A percentile compares a stretch with the other conserved stretches of the same genome.
phyloP scores from a whole-genome alignment of 2,888 invertebrate species.

The Aphelenchoides bicaudatus region DNA sequence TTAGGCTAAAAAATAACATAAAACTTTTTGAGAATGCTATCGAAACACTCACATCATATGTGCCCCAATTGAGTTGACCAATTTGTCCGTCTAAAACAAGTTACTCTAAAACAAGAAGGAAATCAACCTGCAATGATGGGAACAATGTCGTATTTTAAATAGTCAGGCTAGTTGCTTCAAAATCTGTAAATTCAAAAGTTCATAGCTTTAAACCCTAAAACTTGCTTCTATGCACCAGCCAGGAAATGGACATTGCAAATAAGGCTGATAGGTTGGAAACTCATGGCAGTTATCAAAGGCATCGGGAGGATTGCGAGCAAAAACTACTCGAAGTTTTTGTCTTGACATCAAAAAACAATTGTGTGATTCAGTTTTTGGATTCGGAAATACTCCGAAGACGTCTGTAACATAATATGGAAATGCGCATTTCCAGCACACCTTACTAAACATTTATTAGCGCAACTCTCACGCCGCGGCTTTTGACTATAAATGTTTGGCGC shows the following conservation, averaged over 20 bases:
- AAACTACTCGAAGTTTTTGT: conserved; percentile 21
- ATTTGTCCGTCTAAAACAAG: not conserved
- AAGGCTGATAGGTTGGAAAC: conserved; percentile 27
- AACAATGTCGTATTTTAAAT: conserved; percentile 24
- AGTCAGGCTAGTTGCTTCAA: conserved; percentile 20
- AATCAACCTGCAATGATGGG: conserved; percentile 14
- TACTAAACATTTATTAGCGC: too few relatives aligned
- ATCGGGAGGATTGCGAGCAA: conserved; percentile 29
- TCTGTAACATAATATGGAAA: too few relatives aligned
- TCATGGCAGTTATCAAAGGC: conserved; percentile 28
- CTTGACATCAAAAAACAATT: not conserved
- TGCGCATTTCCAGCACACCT: too few relatives aligned
- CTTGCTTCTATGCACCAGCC: conserved; percentile 32
- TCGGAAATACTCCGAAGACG: too few relatives aligned
- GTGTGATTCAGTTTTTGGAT: too few relatives aligned
- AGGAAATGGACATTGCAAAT: conserved; percentile 29
- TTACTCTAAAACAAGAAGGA: too few relatives aligned
- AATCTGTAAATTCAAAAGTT: conserved; percentile 14
- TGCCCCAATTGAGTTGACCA: conserved; percentile 31
- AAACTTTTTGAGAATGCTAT: not conserved
- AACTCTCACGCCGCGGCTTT: too few relatives aligned
- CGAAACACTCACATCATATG: conserved; percentile 14
- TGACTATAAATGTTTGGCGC: too few relatives aligned
- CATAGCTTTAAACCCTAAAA: not conserved
- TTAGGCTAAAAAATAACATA: not conserved